Percentiles rank a stretch among this genome's conserved stretches.
Evolutionary conservation across 2,888 invertebrate genomes (phyloP).

Genomic region (Diadromus collaris): DNA sequence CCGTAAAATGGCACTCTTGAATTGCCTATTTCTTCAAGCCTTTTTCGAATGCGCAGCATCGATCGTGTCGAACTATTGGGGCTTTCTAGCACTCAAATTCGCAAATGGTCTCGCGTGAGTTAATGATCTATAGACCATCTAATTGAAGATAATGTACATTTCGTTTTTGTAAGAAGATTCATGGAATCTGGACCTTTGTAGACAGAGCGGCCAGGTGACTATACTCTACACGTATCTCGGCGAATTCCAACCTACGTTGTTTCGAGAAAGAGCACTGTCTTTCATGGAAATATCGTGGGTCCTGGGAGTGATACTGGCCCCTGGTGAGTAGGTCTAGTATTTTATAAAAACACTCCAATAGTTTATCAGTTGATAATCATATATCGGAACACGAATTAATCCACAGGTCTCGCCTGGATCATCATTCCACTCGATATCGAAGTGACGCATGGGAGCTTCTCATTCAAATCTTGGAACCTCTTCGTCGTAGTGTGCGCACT

Average conservation of each 20-base stretch:
- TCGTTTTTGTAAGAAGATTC: constrained; percentile 58
- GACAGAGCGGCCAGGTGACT: constrained; percentile 90
- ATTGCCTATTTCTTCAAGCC: constrained; percentile 83
- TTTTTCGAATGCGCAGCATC: constrained; percentile 83
- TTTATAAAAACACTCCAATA: not conserved
- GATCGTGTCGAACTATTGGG: constrained; percentile 81
- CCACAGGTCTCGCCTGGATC: constrained; percentile 87
- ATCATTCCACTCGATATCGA: constrained; percentile 86
- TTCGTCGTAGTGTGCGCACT: constrained; percentile 88
- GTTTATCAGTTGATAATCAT: not conserved
- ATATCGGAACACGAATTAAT: not conserved
- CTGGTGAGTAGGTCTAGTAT: constrained; percentile 81
- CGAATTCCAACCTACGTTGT: constrained; percentile 89
- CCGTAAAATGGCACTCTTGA: constrained; percentile 84
- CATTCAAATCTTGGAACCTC: constrained; percentile 89
- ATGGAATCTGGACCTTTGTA: constrained; percentile 75
- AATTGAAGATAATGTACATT: not conserved
- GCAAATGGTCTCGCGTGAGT: constrained; percentile 83
- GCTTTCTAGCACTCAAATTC: constrained; percentile 84
- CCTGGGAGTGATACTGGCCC: constrained; percentile 86
- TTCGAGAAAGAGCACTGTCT: constrained; percentile 88
- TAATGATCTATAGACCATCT: constrained; percentile 64
- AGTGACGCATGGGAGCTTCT: constrained; percentile 83
- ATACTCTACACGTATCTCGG: constrained; percentile 90
- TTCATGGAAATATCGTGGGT: constrained; percentile 94